Evolutionary conservation across 2,797 vertebrate species (phyloP), one percentile per base, ranked within the genome.

Genomic region (Delichon dasypus): DNA sequence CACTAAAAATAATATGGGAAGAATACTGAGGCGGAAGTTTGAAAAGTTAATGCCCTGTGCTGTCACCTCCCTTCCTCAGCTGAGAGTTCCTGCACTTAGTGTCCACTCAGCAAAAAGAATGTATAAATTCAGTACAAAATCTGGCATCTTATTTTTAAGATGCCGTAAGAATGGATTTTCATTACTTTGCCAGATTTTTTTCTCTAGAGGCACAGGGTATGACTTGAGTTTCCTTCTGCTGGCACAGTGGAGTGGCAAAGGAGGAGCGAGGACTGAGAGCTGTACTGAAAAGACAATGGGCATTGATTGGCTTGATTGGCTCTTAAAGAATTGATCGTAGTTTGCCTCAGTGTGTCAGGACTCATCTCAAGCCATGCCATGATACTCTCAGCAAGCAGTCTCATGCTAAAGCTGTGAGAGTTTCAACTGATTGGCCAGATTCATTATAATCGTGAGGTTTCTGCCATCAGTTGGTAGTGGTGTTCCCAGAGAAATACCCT

Each of bases 1-100:
- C 48, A 66, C 51, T 85, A 88, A 94, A 93, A 93, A 84, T 78
- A 93, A 78, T 36, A 75, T 55, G 48, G 89, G 84, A 92, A 51
- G 25, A 75, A 58, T 64, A 68, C 19, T 61, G 62, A 64, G 32
- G 51, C 62, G 83, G 38, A 96, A 93, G 51, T 89, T 72, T 70
- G 67, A 82, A 57, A 87, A 91, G 34, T 75, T 72, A 76, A 51
- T 76, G 36, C 40, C 55, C 13, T 66, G 27, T 65, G 76, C 47
- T 70, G 67, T 78, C 50, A 73, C 60, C 55, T 89, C 78, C 55
- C 67, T 96, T 92, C 64, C 84, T 93, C 44, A 85, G 36, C 16
- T 85, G 71, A 61, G 44, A 79, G 64, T 82, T 88, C 57, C 60
- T 85, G n/a, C 48, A 48, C 82, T 90, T 90, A 70, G 26, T 2